Evolutionary conservation across 2,797 vertebrate species (phyloP).

Genomic region (Moxostoma hubbsi): DNA sequence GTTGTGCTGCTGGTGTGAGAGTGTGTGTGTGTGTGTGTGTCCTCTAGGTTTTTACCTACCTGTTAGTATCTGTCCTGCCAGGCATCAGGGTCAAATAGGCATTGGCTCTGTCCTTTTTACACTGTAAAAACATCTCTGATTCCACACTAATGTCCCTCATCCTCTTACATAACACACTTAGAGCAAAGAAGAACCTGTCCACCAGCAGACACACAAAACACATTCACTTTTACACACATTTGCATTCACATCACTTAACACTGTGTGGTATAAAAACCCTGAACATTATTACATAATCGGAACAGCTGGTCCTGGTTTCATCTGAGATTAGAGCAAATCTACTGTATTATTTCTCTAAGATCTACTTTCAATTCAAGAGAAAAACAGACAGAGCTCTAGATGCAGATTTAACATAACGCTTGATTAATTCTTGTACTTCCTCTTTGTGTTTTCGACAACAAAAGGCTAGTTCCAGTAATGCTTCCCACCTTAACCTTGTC

Average conservation of each 20-base stretch:
- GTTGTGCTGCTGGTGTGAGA: background rate
- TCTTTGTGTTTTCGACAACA: background rate
- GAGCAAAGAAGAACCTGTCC: constrained; percentile 20
- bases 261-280: constrained; percentile 38
- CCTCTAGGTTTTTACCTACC: background rate
- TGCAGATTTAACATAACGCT: background rate
- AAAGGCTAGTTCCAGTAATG: background rate
- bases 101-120: constrained; percentile 25
- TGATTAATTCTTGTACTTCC: background rate
- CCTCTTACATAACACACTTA: constrained; percentile 56
- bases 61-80: background rate
- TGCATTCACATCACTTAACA: constrained; percentile 13
- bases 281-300: constrained; percentile 53
- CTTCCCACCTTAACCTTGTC: background rate
- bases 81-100: background rate
- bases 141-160: constrained; percentile 42
- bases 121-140: constrained; percentile 32
- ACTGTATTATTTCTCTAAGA: background rate
- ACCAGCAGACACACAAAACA: constrained; percentile 9
- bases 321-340: constrained; percentile 36
- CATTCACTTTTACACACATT: constrained; percentile 31
- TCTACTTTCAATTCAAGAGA: background rate
- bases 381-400: background rate
- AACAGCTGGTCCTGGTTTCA: constrained; percentile 39
- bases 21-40: background rate